Base-by-base conservation (phyloP, 1,140 invertebrate species). In the Platorchestia sp. region DNA sequence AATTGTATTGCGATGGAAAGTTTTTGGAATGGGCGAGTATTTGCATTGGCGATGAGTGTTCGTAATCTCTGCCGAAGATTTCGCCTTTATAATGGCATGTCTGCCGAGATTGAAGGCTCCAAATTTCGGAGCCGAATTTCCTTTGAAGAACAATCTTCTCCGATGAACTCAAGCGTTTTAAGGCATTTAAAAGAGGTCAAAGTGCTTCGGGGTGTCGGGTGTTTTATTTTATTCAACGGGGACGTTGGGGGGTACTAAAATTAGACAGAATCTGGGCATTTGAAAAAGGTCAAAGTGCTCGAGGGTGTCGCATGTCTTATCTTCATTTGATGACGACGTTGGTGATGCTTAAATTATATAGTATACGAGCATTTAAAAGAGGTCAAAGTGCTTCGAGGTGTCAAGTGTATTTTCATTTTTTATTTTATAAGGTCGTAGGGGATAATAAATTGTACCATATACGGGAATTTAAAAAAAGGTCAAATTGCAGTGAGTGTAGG, bases 31-130 rank as follows among this genome's bases (percentile, higher is more conserved):
- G 87, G 87, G 27, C 27, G 3, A 5, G 87, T 89, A 89, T 89
- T 89, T 89, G 87, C 87, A 89, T 89, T 89, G 27, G 87, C 87
- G 22, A 89, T 89, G 87, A 89, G 27, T 89, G 87, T 89, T 27
- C 41, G 87, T 89, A 89, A 89, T 89, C 87, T 89, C 87, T 41
- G 43, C n/a, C 41, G 14, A 43, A 89, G 87, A 89, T 89, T 89
- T 89, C 87, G 43, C 87, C 41, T 89, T 6, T 89, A 89, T 89
- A 89, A 89, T 89, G 87, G 10, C 86, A 36, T 0, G 0, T 41
- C 27, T 75, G 5, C n/a, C n/a, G 5, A 89, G 41, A 89, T 89
- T 43, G n/a, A 89, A 44, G 87, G 43, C 86, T 36, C 36, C 5
- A 22, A 41, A 89, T 89, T 89, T 42, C 43, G 27, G 36, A 75